Percentiles rank a stretch among this genome's conserved stretches.
phyloP scores from a whole-genome alignment of 1,140 invertebrate genomes.

The Pygmarrhopalites habei region DNA sequence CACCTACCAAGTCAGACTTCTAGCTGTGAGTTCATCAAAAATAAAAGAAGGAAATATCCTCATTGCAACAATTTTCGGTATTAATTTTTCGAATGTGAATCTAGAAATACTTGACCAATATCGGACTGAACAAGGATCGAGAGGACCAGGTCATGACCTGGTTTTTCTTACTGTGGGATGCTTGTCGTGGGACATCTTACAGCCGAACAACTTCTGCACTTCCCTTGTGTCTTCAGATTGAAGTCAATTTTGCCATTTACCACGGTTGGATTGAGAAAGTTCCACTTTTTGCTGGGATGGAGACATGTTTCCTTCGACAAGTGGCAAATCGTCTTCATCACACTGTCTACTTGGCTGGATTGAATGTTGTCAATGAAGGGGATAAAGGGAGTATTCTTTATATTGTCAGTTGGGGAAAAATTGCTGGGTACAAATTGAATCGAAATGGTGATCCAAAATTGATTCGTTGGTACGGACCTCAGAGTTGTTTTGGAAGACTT shows the following conservation, averaged over 20 bases:
- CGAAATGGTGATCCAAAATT: background rate
- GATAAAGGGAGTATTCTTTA: constrained; percentile 13
- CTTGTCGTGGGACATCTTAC: constrained; percentile 17
- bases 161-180: constrained; percentile 21
- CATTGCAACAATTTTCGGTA: no score
- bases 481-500: constrained; percentile 18
- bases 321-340: constrained; percentile 13
- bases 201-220: constrained; percentile 6
- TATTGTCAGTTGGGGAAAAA: constrained; percentile 23
- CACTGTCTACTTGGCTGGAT: constrained; percentile 19
- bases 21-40: constrained; percentile 23
- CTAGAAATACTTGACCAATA: constrained; percentile 29
- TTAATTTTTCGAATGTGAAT: background rate
- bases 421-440: background rate
- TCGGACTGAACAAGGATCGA: constrained; percentile 15
- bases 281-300: constrained; percentile 5
- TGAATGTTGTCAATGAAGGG: constrained; percentile 20
- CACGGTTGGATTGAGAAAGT: constrained; percentile 2
- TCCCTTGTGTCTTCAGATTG: constrained; percentile 10
- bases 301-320: constrained; percentile 18
- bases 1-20: constrained; percentile 27
- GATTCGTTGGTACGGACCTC: background rate
- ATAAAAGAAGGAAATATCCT: no score
- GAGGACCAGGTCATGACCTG: constrained; percentile 16
- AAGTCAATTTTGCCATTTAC: constrained; percentile 19